phyloP scores from a whole-genome alignment of 2,888 invertebrate species.

The Aproaerema taeniolella region DNA sequence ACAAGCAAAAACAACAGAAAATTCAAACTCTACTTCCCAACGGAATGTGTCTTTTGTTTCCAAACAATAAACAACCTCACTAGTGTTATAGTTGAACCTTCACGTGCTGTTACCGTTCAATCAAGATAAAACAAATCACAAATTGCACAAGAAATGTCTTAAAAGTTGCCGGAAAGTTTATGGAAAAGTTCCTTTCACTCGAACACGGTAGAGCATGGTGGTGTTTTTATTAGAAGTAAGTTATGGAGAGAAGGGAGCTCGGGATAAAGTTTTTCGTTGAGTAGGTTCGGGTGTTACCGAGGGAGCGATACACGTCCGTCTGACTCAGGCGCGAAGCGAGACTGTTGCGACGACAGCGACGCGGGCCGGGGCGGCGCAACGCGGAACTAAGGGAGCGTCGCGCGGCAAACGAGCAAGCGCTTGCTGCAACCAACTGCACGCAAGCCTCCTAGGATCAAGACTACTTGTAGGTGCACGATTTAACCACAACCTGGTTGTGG shows the following conservation, averaged over 20 bases:
- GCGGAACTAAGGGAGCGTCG: constrained; percentile 53
- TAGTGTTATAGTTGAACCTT: constrained; percentile 59
- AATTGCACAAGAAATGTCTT: constrained; percentile 52
- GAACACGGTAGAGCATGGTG: constrained; percentile 52
- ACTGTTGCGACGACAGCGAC: constrained; percentile 62
- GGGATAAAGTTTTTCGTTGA: constrained; percentile 49
- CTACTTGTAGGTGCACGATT: too few species aligned
- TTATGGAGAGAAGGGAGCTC: constrained; percentile 27
- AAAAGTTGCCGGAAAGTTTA: constrained; percentile 39
- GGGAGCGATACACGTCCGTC: constrained; percentile 48
- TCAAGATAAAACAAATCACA: constrained; percentile 57
- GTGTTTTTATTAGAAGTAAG: constrained; percentile 23
- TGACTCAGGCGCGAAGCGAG: constrained; percentile 43
- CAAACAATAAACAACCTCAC: constrained; percentile 65
- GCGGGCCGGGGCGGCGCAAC: constrained; percentile 36
- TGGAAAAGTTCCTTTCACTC: constrained; percentile 35
- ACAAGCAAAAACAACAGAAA: constrained; percentile 56
- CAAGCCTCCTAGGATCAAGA: constrained; percentile 42
- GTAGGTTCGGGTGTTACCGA: constrained; percentile 26
- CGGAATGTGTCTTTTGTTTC: constrained; percentile 49
- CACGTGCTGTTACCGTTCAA: constrained; percentile 47
- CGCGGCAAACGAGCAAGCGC: constrained; percentile 22
- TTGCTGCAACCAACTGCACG: constrained; percentile 1
- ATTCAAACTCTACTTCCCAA: constrained; percentile 48
- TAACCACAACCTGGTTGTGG: too few species aligned